These are phyloP conservation scores for Samia ricini DNA, from an alignment of 1,140 invertebrate species.

Conservation along the genomic window DNA sequence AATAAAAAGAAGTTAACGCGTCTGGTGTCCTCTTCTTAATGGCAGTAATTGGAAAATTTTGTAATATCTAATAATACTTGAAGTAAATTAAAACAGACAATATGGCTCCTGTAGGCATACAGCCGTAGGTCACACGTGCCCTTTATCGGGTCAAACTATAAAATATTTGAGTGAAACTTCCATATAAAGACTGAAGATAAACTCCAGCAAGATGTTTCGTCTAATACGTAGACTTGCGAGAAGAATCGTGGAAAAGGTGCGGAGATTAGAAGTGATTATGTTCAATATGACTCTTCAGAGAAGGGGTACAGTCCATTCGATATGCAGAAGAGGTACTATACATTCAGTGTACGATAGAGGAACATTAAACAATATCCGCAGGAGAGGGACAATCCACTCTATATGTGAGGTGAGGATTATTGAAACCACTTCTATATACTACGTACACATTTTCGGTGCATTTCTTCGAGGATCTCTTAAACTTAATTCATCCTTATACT, in stretches of 20 bases:
- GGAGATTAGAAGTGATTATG: slow-evolving; percentile 43
- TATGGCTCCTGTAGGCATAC: slow-evolving; percentile 29
- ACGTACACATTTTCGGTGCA: not conserved
- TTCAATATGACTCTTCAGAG: slow-evolving; percentile 46
- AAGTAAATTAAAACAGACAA: slow-evolving; percentile 10
- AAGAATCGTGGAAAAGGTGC: slow-evolving; percentile 44
- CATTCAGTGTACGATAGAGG: slow-evolving; percentile 25
- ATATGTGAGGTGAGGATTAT: slow-evolving; percentile 51
- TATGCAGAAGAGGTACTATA: slow-evolving; percentile 46
- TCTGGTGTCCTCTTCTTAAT: not conserved
- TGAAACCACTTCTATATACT: not conserved
- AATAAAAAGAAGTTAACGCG: not conserved
- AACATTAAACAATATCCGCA: slow-evolving; percentile 11
- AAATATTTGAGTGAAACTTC: not conserved
- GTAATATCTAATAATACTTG: not conserved
- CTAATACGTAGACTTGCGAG: slow-evolving; percentile 42
- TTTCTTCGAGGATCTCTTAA: too few species aligned
- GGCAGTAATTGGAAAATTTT: slow-evolving; percentile 17
- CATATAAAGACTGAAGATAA: not conserved
- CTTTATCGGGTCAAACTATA: not conserved
- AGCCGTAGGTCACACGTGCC: slow-evolving; percentile 12
- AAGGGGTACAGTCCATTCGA: slow-evolving; percentile 40
- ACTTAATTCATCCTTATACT: too few species aligned
- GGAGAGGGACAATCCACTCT: slow-evolving; percentile 40
- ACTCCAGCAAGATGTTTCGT: slow-evolving; percentile 33